phyloP scores from a whole-genome alignment of 2,888 invertebrate genomes.

The Mystacides longicornis region DNA sequence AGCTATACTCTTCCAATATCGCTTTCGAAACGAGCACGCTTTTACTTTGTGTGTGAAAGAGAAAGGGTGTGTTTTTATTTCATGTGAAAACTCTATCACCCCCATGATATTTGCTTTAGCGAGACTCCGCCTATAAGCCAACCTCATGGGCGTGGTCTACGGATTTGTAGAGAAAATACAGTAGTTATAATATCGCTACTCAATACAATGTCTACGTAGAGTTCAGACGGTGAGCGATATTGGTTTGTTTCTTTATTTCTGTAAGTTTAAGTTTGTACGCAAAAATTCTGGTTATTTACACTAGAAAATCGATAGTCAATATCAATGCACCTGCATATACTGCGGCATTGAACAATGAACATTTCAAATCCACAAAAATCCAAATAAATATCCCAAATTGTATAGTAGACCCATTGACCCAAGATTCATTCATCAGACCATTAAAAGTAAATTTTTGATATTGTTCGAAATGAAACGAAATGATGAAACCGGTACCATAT shows the following conservation, averaged over 20 bases:
- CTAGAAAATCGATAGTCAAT: too few relatives aligned
- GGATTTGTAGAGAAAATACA: neutral
- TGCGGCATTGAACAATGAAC: too few relatives aligned
- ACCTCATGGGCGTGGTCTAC: constrained; percentile 7
- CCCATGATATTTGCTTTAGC: neutral
- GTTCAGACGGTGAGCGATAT: neutral
- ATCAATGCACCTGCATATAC: too few relatives aligned
- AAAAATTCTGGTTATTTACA: too few relatives aligned
- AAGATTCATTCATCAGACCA: too few relatives aligned
- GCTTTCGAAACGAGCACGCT: neutral
- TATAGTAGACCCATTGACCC: too few relatives aligned
- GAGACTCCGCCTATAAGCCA: constrained; percentile 3
- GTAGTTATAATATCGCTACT: neutral
- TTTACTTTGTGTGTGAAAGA: neutral
- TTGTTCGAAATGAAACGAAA: too few relatives aligned
- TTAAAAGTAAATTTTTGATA: too few relatives aligned
- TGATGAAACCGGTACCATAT: too few relatives aligned
- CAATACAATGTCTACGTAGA: too few relatives aligned
- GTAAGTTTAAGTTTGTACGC: neutral
- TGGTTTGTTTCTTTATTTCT: neutral
- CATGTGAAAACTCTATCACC: neutral
- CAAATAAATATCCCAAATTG: too few relatives aligned
- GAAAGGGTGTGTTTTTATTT: neutral
- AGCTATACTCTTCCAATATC: neutral
- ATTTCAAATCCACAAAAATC: too few relatives aligned